These are phyloP conservation scores for Agelas oroides DNA, from an alignment of 37 sponge, comb jelly and placozoan genomes.

Conservation along the genomic window DNA sequence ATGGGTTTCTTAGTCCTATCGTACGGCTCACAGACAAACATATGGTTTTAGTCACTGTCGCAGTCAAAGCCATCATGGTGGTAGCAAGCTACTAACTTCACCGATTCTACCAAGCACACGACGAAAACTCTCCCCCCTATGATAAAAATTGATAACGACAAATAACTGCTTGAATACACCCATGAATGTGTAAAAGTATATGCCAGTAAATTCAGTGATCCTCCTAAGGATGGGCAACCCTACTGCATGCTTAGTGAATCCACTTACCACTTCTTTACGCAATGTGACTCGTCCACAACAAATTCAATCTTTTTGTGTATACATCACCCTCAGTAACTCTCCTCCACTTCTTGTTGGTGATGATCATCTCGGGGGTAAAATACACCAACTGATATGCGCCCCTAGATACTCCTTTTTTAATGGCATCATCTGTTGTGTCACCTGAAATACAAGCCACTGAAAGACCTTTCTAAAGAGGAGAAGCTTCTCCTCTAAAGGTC, in stretches of 20 bases:
- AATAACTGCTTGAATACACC: no score
- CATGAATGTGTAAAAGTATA: neutral
- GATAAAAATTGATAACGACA: no score
- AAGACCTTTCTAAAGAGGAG: conserved; percentile 1
- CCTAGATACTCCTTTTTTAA: neutral
- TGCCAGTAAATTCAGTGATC: no score
- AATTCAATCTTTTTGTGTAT: no score
- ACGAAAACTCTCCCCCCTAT: conserved; percentile 39
- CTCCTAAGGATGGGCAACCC: neutral
- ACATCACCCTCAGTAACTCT: conserved; percentile 3
- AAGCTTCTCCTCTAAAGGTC: conserved; percentile 8
- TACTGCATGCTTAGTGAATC: neutral
- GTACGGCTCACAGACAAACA: conserved; percentile 6
- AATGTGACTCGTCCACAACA: conserved; percentile 52
- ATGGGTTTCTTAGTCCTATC: conserved; percentile 29
- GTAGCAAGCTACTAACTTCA: conserved; percentile 41
- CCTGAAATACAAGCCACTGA: neutral
- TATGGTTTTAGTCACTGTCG: conserved; percentile 23
- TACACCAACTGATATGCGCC: conserved; percentile 26
- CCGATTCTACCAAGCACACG: conserved; percentile 7
- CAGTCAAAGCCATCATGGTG: conserved; percentile 43
- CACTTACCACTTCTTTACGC: conserved; percentile 51
- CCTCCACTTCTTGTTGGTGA: conserved; percentile 5
- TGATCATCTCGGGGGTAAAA: conserved; percentile 25
- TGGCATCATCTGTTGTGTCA: neutral